Percentiles rank a stretch among this genome's conserved stretches.
Evolutionary conservation across 2,888 invertebrate species (phyloP).

Genomic region (Chrysolina americana): DNA sequence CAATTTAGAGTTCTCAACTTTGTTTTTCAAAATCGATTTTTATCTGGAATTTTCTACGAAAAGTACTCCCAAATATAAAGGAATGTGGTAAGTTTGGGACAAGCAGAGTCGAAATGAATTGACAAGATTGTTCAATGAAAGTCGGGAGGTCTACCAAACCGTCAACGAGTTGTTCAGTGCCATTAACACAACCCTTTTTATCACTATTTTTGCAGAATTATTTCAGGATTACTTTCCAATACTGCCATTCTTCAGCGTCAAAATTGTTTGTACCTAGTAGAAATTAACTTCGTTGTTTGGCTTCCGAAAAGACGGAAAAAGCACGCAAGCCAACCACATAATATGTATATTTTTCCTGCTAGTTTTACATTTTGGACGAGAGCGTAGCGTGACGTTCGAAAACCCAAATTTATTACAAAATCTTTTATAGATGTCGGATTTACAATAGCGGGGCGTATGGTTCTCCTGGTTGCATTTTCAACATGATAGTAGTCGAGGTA

Average conservation of each 20-base stretch:
- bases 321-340: background rate
- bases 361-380: slow-evolving; percentile 13
- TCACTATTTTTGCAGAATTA: background rate
- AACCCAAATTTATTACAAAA: slow-evolving; percentile 27
- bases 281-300: background rate
- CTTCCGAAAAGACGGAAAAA: background rate
- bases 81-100: slow-evolving; percentile 10
- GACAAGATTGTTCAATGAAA: background rate
- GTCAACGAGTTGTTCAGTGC: background rate
- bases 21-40: slow-evolving; percentile 21
- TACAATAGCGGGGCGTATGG: slow-evolving; percentile 3
- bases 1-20: slow-evolving; percentile 5
- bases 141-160: slow-evolving; percentile 19
- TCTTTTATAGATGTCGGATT: background rate
- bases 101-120: background rate
- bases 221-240: background rate
- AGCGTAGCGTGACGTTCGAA: background rate
- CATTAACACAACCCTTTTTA: background rate
- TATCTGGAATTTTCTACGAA: slow-evolving; percentile 20
- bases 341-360: background rate
- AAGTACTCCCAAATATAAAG: slow-evolving; percentile 32
- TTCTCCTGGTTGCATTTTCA: slow-evolving; percentile 22
- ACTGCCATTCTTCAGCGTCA: background rate
- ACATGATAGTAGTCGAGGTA: slow-evolving; percentile 6
- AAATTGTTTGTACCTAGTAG: background rate